A percentile compares a stretch with the other conserved stretches of the same genome.
Conservation (phyloP, 2,888 invertebrate species). For the Nowickia ferox region DNA sequence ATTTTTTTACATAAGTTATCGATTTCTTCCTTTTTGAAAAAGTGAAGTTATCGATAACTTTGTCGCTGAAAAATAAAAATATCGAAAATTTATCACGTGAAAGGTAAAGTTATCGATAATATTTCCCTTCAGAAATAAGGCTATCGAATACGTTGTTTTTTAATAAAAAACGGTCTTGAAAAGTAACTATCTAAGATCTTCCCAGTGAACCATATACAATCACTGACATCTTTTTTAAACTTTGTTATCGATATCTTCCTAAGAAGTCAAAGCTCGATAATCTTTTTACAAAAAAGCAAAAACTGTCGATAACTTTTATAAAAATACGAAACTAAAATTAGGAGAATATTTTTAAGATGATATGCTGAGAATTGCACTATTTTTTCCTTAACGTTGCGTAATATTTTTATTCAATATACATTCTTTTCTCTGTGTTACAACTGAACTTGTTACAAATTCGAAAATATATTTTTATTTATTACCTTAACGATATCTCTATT, state of each 20-base stretch:
- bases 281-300: no score
- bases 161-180: not conserved
- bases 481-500: constrained; percentile 31
- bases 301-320: not conserved
- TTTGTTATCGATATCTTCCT: no score
- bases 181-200: not conserved
- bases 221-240: no score
- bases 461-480: not conserved
- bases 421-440: not conserved
- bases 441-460: not conserved
- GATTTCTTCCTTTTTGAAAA: not conserved
- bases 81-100: not conserved
- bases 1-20: not conserved
- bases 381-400: no score
- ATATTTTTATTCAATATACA: not conserved
- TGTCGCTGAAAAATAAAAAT: not conserved
- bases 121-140: not conserved
- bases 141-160: not conserved
- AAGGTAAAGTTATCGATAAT: not conserved
- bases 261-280: no score
- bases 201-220: no score
- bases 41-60: not conserved
- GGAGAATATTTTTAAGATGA: not conserved
- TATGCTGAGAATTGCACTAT: not conserved
- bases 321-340: not conserved